phyloP scores from a whole-genome alignment of 2,797 vertebrate genomes.

The Cryptoblepharus egeriae region DNA sequence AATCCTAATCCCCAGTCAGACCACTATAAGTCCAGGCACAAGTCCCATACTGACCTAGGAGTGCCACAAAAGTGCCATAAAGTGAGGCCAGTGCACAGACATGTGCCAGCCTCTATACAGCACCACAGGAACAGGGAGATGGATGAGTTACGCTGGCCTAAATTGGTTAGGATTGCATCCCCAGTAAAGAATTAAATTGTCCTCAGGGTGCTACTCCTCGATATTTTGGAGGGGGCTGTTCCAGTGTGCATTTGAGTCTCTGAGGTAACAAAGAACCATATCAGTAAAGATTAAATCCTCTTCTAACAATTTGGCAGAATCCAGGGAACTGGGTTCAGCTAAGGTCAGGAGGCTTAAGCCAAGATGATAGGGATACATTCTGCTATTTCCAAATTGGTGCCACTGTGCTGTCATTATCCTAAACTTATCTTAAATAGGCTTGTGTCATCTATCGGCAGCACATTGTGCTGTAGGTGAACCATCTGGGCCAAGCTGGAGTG shows the following conservation, averaged over 20 bases:
- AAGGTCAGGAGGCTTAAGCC: not conserved
- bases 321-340: not conserved
- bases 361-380: not conserved
- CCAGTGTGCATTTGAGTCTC: not conserved
- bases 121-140: no score
- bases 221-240: not conserved
- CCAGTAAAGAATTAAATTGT: not conserved
- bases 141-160: no score
- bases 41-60: no score
- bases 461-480: constrained; percentile 2
- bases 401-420: not conserved
- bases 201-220: no score
- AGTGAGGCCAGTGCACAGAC: no score
- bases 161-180: no score
- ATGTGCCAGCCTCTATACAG: no score
- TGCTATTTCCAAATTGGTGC: not conserved
- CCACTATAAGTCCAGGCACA: no score
- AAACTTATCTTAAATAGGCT: not conserved
- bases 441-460: not conserved
- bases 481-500: not conserved
- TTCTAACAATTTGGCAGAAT: not conserved
- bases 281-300: not conserved
- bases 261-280: not conserved
- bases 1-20: no score
- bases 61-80: no score